Evolutionary conservation across 1,140 invertebrate species (phyloP).

Genomic region (Drosophila ficusphila): DNA sequence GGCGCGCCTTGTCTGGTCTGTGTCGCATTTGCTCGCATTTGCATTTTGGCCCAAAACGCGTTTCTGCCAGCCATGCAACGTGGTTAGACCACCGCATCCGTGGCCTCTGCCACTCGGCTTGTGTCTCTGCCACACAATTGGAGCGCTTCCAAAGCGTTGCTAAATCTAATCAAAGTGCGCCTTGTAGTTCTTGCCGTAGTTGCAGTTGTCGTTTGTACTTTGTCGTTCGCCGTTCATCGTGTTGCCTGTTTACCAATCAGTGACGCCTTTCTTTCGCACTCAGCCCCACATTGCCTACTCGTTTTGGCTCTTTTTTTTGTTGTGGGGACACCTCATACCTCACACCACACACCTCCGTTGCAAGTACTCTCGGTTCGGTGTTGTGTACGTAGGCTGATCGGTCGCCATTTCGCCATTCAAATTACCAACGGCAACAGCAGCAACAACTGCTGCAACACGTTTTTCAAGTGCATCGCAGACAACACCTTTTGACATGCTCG

Average conservation of each 20-base stretch:
- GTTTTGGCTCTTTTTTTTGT: slow-evolving; percentile 2
- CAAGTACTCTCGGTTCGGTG: no score
- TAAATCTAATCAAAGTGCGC: slow-evolving; percentile 81
- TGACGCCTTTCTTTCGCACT: slow-evolving; percentile 66
- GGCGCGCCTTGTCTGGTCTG: slow-evolving; percentile 58
- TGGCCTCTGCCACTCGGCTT: slow-evolving; percentile 9
- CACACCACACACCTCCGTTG: slow-evolving; percentile 8
- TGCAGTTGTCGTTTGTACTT: slow-evolving; percentile 13
- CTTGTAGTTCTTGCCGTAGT: slow-evolving; percentile 33
- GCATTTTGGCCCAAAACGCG: slow-evolving; percentile 68
- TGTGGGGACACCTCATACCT: no score
- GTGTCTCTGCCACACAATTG: slow-evolving; percentile 55
- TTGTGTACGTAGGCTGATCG: slow-evolving; percentile 51
- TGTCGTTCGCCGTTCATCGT: slow-evolving; percentile 44
- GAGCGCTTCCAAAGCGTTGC: slow-evolving; percentile 66
- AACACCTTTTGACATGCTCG: slow-evolving; percentile 76
- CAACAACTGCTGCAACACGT: slow-evolving; percentile 53
- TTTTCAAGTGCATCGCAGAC: slow-evolving; percentile 75
- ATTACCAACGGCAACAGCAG: slow-evolving; percentile 47
- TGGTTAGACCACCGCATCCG: slow-evolving; percentile 63
- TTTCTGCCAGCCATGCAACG: slow-evolving; percentile 58
- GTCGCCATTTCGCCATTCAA: slow-evolving; percentile 70
- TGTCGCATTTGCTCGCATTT: slow-evolving; percentile 27
- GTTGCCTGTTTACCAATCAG: slow-evolving; percentile 58
- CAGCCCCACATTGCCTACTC: slow-evolving; percentile 21